Percentiles rank a stretch among this genome's conserved stretches.
Evolutionary conservation across 2,113 vertebrate species (phyloP).

Genomic region (Ploceus nigricollis): DNA sequence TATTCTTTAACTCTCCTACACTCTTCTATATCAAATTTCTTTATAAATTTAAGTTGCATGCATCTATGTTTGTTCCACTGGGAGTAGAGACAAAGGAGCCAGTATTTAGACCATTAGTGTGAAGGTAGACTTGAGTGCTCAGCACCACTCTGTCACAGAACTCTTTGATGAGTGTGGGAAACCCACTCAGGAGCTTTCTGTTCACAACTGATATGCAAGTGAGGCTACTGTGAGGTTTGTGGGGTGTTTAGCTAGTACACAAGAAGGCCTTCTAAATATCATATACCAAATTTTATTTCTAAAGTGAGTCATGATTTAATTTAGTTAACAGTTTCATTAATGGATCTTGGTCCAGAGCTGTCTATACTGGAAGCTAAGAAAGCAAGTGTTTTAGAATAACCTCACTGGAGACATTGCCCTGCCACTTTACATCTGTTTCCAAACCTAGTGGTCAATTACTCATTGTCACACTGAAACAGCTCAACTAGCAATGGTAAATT

Average conservation of each 20-base stretch:
- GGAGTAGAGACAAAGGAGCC: background rate
- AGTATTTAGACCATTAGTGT: background rate
- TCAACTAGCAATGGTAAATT: slow-evolving; percentile 17
- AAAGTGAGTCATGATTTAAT: slow-evolving; percentile 12
- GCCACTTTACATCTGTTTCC: background rate
- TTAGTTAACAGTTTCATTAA: slow-evolving; percentile 28
- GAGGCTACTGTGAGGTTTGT: background rate
- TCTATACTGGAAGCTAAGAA: background rate
- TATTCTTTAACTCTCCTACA: background rate
- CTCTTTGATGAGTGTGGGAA: background rate
- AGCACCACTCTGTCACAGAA: background rate
- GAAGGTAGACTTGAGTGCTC: background rate
- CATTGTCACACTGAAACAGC: background rate
- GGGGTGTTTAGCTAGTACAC: background rate
- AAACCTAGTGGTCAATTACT: slow-evolving; percentile 15
- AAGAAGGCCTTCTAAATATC: background rate
- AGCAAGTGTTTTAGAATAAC: slow-evolving; percentile 22
- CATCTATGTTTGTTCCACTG: background rate
- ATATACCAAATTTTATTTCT: slow-evolving; percentile 21
- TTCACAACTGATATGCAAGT: background rate
- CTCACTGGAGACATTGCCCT: background rate
- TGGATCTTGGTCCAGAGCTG: background rate
- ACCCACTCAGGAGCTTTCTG: background rate
- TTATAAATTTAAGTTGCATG: background rate
- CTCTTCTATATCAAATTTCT: background rate